Evolutionary conservation across 2,888 invertebrate species (phyloP), one percentile per base, ranked within the genome.

Genomic region (Scaptomyza parva): DNA sequence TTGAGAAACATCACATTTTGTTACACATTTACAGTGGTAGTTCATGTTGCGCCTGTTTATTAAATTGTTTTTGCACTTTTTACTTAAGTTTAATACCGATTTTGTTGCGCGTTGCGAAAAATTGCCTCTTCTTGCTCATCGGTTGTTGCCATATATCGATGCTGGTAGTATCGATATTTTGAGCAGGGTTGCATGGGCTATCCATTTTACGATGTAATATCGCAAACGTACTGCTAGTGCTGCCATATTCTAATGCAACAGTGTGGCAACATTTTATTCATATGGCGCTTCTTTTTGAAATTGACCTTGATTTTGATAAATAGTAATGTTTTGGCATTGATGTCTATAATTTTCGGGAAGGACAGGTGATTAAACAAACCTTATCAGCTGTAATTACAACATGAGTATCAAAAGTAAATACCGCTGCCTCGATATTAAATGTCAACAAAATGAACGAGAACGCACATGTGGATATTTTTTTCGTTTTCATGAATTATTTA

Each of bases 81-180:
- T 62, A 59, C 64, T 76, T 67, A 65, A 69, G 59, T 75, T 87
- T 65, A 63, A 59, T 44, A 82, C 69, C 64, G 75, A 74, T 71
- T 82, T 72, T 61, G 84, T 66, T 82, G 82, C 82, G 82, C 78
- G 84, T 82, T 82, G 86, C 84, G 85, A 85, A 83, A 78, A 76
- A 84, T 61, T 72, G 74, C 71, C 78, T 69, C 78, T 78, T 77
- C 77, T 78, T 78, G 37, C 24, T 68, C 54, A 60, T 76, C 61
- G 76, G 76, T 62, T 62, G 48, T 66, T 70, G 58, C 45, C 53
- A 73, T 68, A 24, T 53, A 68, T 63, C 72, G 72, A 55, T 74
- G 55, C 22, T 8, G 57, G 5, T 4, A 14, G 22, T 40, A 65
- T 44, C 65, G 57, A 69, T 69, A 22, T n/a, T 18, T 17, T 30